Evolutionary conservation across 1,140 invertebrate species (phyloP).

Genomic region (Lethrus apterus): DNA sequence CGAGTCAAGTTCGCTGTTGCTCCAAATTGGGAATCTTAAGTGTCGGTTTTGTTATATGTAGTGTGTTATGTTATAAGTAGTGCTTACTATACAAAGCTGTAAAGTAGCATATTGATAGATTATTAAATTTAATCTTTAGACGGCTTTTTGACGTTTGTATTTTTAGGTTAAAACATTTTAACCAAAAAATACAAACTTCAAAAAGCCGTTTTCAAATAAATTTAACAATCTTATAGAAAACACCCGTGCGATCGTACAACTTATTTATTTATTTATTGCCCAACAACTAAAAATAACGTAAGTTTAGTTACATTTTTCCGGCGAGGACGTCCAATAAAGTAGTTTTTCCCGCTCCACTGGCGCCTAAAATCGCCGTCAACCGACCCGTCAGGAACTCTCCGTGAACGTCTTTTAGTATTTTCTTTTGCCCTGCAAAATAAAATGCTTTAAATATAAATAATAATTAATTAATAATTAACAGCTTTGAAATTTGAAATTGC

Average conservation of each 20-base stretch:
- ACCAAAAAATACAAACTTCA: not conserved
- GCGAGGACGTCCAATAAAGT: constrained; percentile 70
- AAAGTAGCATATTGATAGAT: not conserved
- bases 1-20: not conserved
- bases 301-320: constrained; percentile 56
- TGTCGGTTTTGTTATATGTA: not conserved
- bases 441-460: not conserved
- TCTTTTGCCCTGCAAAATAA: constrained; percentile 47
- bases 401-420: constrained; percentile 60
- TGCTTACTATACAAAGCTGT: not conserved
- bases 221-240: not conserved
- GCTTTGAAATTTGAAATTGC: not conserved
- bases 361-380: constrained; percentile 76
- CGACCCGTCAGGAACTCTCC: constrained; percentile 61
- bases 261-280: not conserved
- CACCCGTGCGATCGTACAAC: not conserved
- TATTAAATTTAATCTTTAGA: not conserved
- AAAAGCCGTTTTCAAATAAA: not conserved
- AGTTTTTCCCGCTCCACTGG: constrained; percentile 78
- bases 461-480: not conserved
- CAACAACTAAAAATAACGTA: not conserved
- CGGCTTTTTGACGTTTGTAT: not conserved
- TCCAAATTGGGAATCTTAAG: not conserved
- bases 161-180: not conserved
- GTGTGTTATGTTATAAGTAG: not conserved